Conservation (phyloP, 2,888 invertebrate species). For the Omphaloscelis lunosa region DNA sequence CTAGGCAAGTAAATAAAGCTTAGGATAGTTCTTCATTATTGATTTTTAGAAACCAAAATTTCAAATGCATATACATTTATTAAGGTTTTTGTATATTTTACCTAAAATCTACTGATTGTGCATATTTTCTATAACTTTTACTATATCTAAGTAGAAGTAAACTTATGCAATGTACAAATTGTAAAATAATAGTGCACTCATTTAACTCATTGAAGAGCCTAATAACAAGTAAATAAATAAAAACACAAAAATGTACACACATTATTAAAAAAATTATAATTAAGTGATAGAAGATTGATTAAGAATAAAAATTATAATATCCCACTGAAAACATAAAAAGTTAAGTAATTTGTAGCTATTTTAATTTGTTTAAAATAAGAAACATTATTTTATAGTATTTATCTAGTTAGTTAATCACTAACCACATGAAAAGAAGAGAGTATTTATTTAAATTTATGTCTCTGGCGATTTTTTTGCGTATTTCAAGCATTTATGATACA, state of each 20-base stretch:
- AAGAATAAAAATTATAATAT: background rate
- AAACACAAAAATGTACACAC: background rate
- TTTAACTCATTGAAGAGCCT: no score
- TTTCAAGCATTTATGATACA: background rate
- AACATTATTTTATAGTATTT: background rate
- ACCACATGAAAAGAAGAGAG: no score
- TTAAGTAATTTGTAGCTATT: no score
- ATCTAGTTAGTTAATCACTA: no score
- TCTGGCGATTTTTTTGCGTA: background rate
- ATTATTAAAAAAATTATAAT: no score
- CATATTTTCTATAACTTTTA: background rate
- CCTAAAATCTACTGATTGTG: background rate
- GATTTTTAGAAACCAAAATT: background rate
- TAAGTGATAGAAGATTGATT: background rate
- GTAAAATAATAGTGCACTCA: no score
- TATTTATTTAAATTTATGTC: background rate
- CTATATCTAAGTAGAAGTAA: background rate
- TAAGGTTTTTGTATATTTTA: background rate
- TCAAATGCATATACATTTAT: background rate
- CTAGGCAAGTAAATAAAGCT: background rate
- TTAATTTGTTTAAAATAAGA: background rate
- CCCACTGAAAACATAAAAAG: background rate
- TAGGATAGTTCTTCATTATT: background rate
- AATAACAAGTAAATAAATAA: no score
- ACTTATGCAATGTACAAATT: no score